Base-by-base conservation (phyloP, 2,888 invertebrate genomes). In the Congeria kusceri region DNA sequence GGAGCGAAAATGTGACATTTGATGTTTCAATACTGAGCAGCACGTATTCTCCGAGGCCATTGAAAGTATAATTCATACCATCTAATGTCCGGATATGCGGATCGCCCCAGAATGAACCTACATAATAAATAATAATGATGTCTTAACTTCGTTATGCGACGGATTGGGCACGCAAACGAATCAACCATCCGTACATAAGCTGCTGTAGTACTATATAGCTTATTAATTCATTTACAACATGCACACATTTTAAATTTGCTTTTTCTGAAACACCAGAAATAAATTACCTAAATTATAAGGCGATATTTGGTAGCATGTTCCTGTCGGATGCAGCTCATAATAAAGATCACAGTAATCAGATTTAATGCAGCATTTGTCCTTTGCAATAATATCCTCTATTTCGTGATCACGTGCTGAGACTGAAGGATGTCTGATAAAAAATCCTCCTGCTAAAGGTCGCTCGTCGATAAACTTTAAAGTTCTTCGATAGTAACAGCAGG, bases 31-130 rank as follows among this genome's bases (percentile, higher is more conserved):
- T 39, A 23, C 61, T 23, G 3, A 73, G 56, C 5, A 73, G 44
- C 13, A 53, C 29, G 32, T 61, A 73, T 53, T 73, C 73, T 11
- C 73, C 73, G 1, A 73, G 66, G 3, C 73, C 73, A 29, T 73
- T 73, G 49, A 61, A 73, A 18, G 73, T 73, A 23, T 61, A 73
- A 7, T 61, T 28, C 23, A 58, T 27, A 5, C 39, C 44, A 25
- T 73, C 73, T n/a, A 73, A 25, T 11, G 73, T 73, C 20, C 25
- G 29, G 20, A 73, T 53, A 44, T 73, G 73, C 3, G 73, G 73
- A 39, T 73, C 73, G 4, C 73, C 73, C 73, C 73, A 73, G 49
- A 44, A 61, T 27, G 59, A 53, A 27, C 73, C 73, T 73, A 15
- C 39, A 39, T 13, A n/a, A n/a, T n/a, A n/a, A n/a, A n/a, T n/a